Conservation (phyloP, 2,888 invertebrate species). For the Tuta absoluta region DNA sequence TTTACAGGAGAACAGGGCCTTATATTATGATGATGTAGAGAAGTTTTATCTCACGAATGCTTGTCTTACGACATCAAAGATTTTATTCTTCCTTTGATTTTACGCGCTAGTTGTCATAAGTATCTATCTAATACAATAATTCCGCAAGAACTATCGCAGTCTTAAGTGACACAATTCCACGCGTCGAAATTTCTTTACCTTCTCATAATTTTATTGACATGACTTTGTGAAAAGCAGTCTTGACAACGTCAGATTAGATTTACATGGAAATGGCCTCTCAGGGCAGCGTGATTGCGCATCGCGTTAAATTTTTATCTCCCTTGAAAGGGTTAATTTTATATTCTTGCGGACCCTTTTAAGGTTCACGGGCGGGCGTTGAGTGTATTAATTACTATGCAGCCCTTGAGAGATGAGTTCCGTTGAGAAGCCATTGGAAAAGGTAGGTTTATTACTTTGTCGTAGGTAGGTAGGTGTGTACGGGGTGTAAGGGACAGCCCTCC, state of each 20-base stretch:
- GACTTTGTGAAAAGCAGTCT: neutral
- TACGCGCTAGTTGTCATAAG: too few relatives aligned
- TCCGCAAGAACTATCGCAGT: too few relatives aligned
- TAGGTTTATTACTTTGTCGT: neutral
- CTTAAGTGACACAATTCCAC: too few relatives aligned
- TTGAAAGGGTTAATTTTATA: conserved; percentile 22
- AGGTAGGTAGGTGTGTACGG: neutral
- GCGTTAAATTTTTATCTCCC: conserved; percentile 7
- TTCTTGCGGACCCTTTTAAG: conserved; percentile 11
- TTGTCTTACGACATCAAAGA: too few relatives aligned
- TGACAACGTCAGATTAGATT: neutral
- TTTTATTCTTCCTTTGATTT: too few relatives aligned
- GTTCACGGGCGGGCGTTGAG: neutral
- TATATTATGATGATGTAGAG: too few relatives aligned
- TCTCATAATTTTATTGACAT: neutral
- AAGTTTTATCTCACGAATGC: too few relatives aligned
- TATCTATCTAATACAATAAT: too few relatives aligned
- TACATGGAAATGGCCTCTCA: conserved; percentile 7
- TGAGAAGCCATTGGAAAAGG: neutral
- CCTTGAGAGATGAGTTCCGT: neutral
- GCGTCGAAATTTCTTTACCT: neutral
- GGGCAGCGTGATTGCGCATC: neutral
- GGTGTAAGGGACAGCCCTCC: too few relatives aligned
- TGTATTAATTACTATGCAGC: conserved; percentile 7
- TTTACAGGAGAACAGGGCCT: too few relatives aligned